Percentiles rank a stretch among this genome's conserved stretches.
phyloP scores from a whole-genome alignment of 2,113 vertebrate species.

The Lampris incognitus region DNA sequence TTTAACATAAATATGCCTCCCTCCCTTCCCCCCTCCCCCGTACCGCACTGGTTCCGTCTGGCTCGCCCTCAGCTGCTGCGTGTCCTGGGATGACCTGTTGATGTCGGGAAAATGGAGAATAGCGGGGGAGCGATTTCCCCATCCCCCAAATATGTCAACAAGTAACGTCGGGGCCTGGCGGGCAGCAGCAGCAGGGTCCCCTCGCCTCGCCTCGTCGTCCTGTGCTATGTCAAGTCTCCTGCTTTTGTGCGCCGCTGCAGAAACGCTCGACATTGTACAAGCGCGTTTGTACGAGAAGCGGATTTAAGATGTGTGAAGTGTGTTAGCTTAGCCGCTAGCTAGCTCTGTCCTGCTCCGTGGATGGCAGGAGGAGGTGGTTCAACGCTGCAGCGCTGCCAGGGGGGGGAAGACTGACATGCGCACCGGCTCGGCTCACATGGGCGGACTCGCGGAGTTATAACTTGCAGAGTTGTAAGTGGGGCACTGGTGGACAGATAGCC shows the following conservation, averaged over 20 bases:
- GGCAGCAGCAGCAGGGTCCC: slow-evolving; percentile 28
- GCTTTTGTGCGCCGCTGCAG: slow-evolving; percentile 31
- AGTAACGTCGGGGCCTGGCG: slow-evolving; percentile 63
- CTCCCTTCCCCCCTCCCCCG: slow-evolving; percentile 47
- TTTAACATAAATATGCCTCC: too few relatives aligned
- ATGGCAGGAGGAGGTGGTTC: slow-evolving; percentile 44
- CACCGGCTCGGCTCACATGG: background rate
- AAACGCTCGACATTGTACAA: slow-evolving; percentile 57
- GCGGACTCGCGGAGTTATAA: background rate
- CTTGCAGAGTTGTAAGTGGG: too few relatives aligned
- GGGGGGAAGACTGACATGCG: slow-evolving; percentile 1
- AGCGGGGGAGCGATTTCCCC: slow-evolving; percentile 78
- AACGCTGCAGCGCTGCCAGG: slow-evolving; percentile 42
- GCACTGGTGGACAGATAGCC: background rate
- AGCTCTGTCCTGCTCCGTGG: slow-evolving; percentile 65
- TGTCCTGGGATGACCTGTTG: slow-evolving; percentile 90
- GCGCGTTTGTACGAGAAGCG: slow-evolving; percentile 44
- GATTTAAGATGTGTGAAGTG: slow-evolving; percentile 73
- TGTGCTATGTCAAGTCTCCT: slow-evolving; percentile 54
- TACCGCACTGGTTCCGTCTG: slow-evolving; percentile 83
- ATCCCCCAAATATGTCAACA: slow-evolving; percentile 78
- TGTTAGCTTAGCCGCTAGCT: slow-evolving; percentile 80
- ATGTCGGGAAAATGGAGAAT: slow-evolving; percentile 85
- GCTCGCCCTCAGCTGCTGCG: slow-evolving; percentile 84
- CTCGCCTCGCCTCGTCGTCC: slow-evolving; percentile 27